Evolutionary conservation across 2,113 vertebrate genomes (phyloP).

Genomic region (Calypte anna): DNA sequence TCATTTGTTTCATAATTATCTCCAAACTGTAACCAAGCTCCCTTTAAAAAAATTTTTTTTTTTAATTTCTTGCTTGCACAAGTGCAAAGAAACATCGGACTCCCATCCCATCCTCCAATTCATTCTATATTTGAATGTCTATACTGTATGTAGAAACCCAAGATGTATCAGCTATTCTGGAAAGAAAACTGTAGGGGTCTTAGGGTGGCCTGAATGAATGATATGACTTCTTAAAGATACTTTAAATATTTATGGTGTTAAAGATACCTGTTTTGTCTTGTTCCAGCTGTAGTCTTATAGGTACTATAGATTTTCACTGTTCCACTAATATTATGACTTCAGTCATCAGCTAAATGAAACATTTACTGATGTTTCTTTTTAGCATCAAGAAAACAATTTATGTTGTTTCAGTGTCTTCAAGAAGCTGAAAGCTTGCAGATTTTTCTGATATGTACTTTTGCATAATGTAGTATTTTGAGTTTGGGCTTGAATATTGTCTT

Average conservation of each 20-base stretch:
- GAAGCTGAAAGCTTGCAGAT: neutral
- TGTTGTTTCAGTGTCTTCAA: neutral
- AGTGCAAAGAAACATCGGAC: fast-evolving
- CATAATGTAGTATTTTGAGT: neutral
- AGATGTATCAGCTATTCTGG: neutral
- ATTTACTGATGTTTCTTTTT: neutral
- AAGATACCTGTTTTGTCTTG: fast-evolving
- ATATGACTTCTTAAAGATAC: neutral
- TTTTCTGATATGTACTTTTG: neutral
- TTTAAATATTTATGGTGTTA: neutral
- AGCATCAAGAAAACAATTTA: neutral
- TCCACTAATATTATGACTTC: fast-evolving
- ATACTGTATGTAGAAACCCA: neutral
- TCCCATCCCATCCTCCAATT: neutral
- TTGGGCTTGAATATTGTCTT: neutral
- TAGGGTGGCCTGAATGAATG: neutral
- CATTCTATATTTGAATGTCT: neutral
- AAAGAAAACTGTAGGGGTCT: neutral
- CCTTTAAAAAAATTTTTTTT: neutral
- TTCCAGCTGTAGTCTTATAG: fast-evolving
- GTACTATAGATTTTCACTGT: neutral
- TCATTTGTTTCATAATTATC: neutral
- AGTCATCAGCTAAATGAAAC: neutral
- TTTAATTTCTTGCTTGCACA: neutral
- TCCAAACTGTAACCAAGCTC: neutral